phyloP scores from a whole-genome alignment of 1,140 invertebrate genomes.

The Platorchestia sp. region DNA sequence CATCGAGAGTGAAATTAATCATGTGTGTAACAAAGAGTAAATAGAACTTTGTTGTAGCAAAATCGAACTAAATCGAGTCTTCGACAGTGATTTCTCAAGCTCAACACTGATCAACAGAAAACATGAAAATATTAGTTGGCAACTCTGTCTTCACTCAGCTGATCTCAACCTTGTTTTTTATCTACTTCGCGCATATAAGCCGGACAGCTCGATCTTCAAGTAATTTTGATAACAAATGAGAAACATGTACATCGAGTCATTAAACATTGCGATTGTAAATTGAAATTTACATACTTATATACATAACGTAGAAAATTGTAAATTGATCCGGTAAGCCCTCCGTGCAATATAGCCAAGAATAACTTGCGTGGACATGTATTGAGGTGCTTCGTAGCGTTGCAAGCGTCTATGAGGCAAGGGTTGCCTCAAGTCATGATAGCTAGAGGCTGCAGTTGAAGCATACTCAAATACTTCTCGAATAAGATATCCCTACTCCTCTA shows the following conservation, averaged over 20 bases:
- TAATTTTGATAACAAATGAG: not conserved
- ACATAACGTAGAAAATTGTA: not conserved
- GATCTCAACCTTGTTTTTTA: conserved; percentile 28
- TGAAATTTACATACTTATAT: not conserved
- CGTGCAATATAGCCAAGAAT: not conserved
- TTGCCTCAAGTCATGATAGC: not conserved
- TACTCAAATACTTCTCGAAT: not conserved
- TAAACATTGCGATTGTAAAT: not conserved
- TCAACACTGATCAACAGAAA: not conserved
- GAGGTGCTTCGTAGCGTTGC: not conserved
- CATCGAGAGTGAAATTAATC: too few species aligned
- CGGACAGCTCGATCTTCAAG: not conserved
- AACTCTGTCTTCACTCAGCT: not conserved
- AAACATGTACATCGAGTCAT: not conserved
- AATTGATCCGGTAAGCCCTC: not conserved
- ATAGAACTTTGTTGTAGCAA: too few species aligned
- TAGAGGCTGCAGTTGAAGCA: not conserved
- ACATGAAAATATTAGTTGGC: not conserved
- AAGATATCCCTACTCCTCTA: not conserved
- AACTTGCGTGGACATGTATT: not conserved
- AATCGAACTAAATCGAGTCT: not conserved
- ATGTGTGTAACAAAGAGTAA: too few species aligned
- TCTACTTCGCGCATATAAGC: not conserved
- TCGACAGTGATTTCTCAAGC: not conserved
- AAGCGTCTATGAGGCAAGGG: not conserved